phyloP scores from a whole-genome alignment of 2,888 invertebrate genomes.

The Luffia ferchaultella region DNA sequence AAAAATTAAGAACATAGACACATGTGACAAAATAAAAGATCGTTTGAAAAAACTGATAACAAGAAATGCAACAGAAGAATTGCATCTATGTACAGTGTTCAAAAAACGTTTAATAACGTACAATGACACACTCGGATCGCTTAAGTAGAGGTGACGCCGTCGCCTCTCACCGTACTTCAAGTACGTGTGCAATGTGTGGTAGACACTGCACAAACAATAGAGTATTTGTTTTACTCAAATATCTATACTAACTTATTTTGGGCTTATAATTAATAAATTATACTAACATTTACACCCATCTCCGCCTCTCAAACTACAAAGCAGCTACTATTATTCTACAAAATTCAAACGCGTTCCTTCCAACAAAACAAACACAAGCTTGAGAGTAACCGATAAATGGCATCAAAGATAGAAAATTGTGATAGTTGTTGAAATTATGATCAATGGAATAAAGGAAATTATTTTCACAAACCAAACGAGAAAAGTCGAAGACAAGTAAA shows the following conservation, averaged over 20 bases:
- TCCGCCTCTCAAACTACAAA: too few species aligned
- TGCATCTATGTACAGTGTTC: constrained; percentile 42
- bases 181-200: constrained; percentile 61
- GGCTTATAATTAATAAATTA: too few species aligned
- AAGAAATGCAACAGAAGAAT: constrained; percentile 10
- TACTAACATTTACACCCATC: too few species aligned
- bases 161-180: constrained; percentile 47
- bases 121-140: constrained; percentile 44
- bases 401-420: too few species aligned
- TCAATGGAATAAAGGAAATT: too few species aligned
- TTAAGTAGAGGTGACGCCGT: constrained; percentile 43
- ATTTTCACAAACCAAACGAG: too few species aligned
- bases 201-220: constrained; percentile 58
- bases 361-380: too few species aligned
- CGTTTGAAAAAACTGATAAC: background rate
- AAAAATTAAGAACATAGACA: background rate
- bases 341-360: too few species aligned
- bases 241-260: background rate
- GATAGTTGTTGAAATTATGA: too few species aligned
- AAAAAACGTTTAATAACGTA: constrained; percentile 38
- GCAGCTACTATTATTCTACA: too few species aligned
- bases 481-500: too few species aligned
- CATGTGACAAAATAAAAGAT: background rate
- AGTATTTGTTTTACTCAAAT: constrained; percentile 1
- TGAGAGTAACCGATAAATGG: too few species aligned